phyloP scores from a whole-genome alignment of 2,797 vertebrate genomes.

The Sebastes miniatus region DNA sequence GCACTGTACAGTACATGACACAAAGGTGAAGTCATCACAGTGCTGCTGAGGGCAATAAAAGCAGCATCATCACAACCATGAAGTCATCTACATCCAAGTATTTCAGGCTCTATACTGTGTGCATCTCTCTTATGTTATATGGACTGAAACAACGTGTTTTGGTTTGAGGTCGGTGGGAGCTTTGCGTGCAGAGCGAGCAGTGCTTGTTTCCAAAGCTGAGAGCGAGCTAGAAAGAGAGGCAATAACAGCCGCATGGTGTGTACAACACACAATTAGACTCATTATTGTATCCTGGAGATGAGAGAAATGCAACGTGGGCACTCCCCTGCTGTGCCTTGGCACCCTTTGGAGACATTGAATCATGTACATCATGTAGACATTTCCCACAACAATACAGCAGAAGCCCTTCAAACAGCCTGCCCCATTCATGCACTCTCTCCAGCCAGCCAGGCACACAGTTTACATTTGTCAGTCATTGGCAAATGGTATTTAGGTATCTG shows the following conservation, averaged over 20 bases:
- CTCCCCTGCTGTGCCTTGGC: constrained; percentile 71
- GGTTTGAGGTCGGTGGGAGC: constrained; percentile 19
- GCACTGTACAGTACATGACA: constrained; percentile 18
- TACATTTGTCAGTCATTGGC: constrained; percentile 53
- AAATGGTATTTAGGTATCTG: constrained; percentile 41
- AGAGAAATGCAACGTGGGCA: constrained; percentile 75
- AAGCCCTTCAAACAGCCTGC: constrained; percentile 45
- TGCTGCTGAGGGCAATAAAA: constrained; percentile 5
- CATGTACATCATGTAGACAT: constrained; percentile 68
- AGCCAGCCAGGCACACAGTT: constrained; percentile 39
- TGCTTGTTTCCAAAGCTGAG: constrained; percentile 13
- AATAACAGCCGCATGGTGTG: constrained; percentile 72
- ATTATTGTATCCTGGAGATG: constrained; percentile 80
- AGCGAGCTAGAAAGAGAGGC: constrained; percentile 48
- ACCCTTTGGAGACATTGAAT: constrained; percentile 71
- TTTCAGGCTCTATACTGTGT: not conserved
- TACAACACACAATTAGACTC: constrained; percentile 83
- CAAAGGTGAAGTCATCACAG: constrained; percentile 19
- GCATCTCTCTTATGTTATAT: not conserved
- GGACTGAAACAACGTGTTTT: constrained; percentile 12
- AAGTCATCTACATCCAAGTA: constrained; percentile 1
- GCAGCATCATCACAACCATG: not conserved
- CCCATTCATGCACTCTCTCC: constrained; percentile 35
- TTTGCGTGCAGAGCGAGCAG: constrained; percentile 40
- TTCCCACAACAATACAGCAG: constrained; percentile 68